Evolutionary conservation across 2,113 vertebrate genomes (phyloP).

Genomic region (Cinclus mexicanus): DNA sequence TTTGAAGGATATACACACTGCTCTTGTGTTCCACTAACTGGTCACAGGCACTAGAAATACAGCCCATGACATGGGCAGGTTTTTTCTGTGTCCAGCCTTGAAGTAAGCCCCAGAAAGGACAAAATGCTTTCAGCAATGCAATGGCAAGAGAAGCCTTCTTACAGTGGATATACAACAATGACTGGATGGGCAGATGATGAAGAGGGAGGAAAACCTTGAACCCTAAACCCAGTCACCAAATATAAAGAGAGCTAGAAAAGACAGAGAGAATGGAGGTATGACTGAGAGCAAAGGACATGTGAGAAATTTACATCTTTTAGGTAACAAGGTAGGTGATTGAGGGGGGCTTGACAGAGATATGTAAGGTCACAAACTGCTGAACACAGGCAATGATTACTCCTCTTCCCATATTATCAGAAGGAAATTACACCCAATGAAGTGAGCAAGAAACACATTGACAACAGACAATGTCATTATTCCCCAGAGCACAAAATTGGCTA

Average conservation of each 20-base stretch:
- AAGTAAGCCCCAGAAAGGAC: neutral
- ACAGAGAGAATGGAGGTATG: neutral
- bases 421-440: neutral
- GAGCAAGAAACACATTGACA: neutral
- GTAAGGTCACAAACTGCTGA: neutral
- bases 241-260: neutral
- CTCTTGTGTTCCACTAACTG: neutral
- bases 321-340: neutral
- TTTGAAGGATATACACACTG: neutral
- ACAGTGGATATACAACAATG: fast-evolving
- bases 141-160: neutral
- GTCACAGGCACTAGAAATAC: neutral
- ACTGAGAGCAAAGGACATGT: neutral
- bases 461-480: neutral
- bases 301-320: neutral
- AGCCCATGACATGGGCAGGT: neutral
- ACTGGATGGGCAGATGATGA: neutral
- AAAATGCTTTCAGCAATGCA: neutral
- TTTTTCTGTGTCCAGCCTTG: neutral
- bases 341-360: neutral
- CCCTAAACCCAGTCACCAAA: neutral
- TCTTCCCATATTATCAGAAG: neutral
- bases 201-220: neutral
- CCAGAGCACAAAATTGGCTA: neutral
- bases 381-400: neutral